Evolutionary conservation across 2,888 invertebrate species (phyloP).

Genomic region (Nemapogon koenigi): DNA sequence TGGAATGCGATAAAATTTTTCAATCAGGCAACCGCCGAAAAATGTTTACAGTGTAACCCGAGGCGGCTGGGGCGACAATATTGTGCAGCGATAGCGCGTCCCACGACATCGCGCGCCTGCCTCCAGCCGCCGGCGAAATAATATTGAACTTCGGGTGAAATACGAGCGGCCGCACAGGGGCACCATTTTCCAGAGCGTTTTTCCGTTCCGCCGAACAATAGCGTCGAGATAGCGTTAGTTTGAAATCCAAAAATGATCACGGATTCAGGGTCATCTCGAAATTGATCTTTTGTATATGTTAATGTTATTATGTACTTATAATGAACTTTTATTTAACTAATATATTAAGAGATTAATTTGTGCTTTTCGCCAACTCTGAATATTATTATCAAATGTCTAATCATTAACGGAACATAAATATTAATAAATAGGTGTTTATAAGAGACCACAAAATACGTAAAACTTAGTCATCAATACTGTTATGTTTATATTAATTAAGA

Average conservation of each 20-base stretch:
- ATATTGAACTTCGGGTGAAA: constrained; percentile 60
- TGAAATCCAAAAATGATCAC: constrained; percentile 1
- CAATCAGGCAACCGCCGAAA: constrained; percentile 59
- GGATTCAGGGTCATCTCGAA: constrained; percentile 7
- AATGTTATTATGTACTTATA: too few species aligned
- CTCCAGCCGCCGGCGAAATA: constrained; percentile 52
- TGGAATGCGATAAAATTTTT: constrained; percentile 58
- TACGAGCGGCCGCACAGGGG: constrained; percentile 52
- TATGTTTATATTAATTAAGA: constrained; percentile 7
- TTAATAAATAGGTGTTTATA: too few species aligned
- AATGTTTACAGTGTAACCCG: constrained; percentile 62
- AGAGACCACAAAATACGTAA: too few species aligned
- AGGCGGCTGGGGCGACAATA: constrained; percentile 55
- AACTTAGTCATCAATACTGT: too few species aligned
- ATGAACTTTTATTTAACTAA: too few species aligned
- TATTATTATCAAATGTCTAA: too few species aligned
- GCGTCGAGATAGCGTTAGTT: constrained; percentile 20
- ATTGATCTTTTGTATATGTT: too few species aligned
- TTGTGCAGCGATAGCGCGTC: constrained; percentile 51
- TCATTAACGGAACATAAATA: too few species aligned
- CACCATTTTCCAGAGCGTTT: constrained; percentile 51
- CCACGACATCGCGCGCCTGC: constrained; percentile 31
- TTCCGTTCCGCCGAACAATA: constrained; percentile 54
- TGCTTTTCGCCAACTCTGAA: too few species aligned
- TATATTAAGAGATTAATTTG: too few species aligned